These are phyloP conservation scores for Ptychoptera albimana DNA, from an alignment of 2,888 invertebrate species.

Conservation along the genomic window DNA sequence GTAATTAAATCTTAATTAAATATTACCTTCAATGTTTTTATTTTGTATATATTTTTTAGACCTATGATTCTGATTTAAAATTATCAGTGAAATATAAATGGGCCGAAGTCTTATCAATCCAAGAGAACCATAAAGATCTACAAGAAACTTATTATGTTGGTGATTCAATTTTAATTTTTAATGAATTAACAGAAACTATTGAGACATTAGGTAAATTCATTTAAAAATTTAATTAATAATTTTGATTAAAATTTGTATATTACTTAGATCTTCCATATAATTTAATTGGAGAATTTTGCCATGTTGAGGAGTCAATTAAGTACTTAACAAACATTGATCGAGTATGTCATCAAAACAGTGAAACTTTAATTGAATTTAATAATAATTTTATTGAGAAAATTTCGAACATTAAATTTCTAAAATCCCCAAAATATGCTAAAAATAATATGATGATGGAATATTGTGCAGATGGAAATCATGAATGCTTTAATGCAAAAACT, in stretches of 20 bases:
- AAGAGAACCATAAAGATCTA: background rate
- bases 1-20: background rate
- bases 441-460: conserved; percentile 5
- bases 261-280: conserved; percentile 19
- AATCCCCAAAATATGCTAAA: conserved; percentile 2
- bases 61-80: background rate
- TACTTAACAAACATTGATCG: conserved; percentile 14
- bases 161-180: conserved; percentile 18
- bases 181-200: conserved; percentile 14
- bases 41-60: background rate
- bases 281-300: conserved; percentile 18
- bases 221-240: background rate
- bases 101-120: conserved; percentile 6
- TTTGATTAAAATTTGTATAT: background rate
- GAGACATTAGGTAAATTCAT: conserved; percentile 15
- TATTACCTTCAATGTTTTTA: background rate
- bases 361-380: conserved; percentile 12
- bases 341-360: conserved; percentile 12
- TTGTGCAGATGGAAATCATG: background rate
- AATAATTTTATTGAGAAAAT: conserved; percentile 8
- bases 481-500: conserved; percentile 5
- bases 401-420: conserved; percentile 5
- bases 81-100: conserved; percentile 6
- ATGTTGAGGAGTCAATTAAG: conserved; percentile 17
- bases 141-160: conserved; percentile 17